Conservation (phyloP, 2,888 invertebrate species). For the Eurytoma californica region DNA sequence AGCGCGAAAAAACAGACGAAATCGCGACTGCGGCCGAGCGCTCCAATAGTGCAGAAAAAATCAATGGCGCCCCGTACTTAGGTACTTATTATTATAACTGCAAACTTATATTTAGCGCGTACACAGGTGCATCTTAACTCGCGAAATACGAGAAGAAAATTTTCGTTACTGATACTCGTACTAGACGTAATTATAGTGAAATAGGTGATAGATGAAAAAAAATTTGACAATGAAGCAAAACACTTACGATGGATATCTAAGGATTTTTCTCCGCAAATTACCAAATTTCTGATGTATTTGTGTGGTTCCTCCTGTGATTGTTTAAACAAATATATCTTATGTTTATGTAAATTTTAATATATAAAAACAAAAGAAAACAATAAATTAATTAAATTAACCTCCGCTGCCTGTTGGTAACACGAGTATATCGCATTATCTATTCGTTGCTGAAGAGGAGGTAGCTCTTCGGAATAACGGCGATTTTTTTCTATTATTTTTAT, state of each 20-base stretch:
- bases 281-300: conserved; percentile 53
- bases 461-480: conserved; percentile 4
- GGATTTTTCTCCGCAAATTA: conserved; percentile 61
- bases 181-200: not conserved
- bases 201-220: not conserved
- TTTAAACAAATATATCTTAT: not conserved
- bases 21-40: not conserved
- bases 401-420: conserved; percentile 19
- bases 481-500: conserved; percentile 39
- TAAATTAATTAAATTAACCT: conserved; percentile 41
- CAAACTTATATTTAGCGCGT: not conserved
- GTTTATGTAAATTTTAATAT: not conserved
- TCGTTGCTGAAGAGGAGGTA: conserved; percentile 53
- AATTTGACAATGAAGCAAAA: conserved; percentile 2
- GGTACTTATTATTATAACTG: not conserved
- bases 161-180: not conserved
- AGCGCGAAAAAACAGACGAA: conserved; percentile 45
- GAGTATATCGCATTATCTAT: conserved; percentile 41
- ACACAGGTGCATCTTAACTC: too few relatives aligned
- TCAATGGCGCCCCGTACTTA: not conserved
- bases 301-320: conserved; percentile 55
- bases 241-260: conserved; percentile 61
- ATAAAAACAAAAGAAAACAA: not conserved
- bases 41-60: conserved; percentile 28
- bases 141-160: not conserved